Conservation (phyloP, 2,113 vertebrate species). For the Ptilorrhoa leucosticta region DNA sequence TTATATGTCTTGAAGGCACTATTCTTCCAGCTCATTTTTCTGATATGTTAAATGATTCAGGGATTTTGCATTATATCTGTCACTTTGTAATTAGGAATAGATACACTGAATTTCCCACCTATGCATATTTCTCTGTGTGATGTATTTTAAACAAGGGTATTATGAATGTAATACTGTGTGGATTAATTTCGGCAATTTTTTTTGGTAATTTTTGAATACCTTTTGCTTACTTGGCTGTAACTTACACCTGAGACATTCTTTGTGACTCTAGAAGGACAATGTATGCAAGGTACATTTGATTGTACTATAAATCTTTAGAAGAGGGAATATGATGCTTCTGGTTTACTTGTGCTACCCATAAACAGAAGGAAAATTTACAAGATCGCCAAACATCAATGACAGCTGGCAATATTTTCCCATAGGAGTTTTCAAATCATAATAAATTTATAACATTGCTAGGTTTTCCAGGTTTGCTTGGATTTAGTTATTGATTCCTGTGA, state of each 20-base stretch:
- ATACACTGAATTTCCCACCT: background rate
- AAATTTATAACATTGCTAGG: background rate
- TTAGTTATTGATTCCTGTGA: background rate
- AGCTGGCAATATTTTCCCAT: background rate
- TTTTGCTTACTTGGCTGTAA: background rate
- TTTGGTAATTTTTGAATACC: background rate
- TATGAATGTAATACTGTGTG: background rate
- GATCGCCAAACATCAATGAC: background rate
- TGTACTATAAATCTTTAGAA: background rate
- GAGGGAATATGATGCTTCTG: background rate
- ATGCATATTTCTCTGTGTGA: fast-evolving
- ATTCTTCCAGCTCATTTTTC: background rate
- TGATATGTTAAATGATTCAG: background rate
- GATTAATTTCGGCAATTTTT: background rate
- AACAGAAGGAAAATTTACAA: background rate
- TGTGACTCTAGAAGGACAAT: background rate
- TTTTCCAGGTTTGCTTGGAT: background rate
- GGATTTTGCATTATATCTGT: background rate
- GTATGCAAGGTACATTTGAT: background rate
- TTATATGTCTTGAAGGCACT: background rate
- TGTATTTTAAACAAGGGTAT: background rate
- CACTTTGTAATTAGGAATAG: background rate
- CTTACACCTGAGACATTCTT: background rate
- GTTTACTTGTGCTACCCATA: background rate
- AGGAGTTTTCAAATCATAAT: background rate